Evolutionary conservation across 2,797 vertebrate species (phyloP).

Genomic region (Falco peregrinus): DNA sequence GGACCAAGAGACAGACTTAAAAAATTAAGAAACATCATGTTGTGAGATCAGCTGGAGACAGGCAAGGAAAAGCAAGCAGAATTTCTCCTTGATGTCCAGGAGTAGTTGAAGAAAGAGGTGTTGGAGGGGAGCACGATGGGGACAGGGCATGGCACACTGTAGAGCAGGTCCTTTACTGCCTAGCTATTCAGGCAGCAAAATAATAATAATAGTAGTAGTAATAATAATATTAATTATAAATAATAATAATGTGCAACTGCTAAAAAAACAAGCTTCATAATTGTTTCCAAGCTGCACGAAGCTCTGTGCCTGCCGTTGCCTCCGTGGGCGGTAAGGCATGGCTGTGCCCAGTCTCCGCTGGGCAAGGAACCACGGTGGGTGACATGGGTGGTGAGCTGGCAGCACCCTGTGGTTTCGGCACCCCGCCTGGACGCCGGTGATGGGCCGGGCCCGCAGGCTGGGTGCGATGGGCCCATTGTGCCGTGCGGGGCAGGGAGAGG

Average conservation of each 20-base stretch:
- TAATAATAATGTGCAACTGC: background rate
- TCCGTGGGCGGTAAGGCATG: rapidly evolving
- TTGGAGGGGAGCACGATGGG: rapidly evolving
- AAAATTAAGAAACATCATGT: background rate
- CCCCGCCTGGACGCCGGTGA: background rate
- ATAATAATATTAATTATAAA: no score
- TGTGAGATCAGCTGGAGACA: background rate
- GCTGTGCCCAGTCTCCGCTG: background rate
- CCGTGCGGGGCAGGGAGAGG: background rate
- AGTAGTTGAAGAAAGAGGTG: no score
- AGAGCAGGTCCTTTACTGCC: background rate
- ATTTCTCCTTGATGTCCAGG: background rate
- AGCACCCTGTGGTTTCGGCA: background rate
- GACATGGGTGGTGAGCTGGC: background rate
- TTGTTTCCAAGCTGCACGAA: background rate
- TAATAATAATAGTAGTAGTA: background rate
- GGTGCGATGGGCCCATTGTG: background rate
- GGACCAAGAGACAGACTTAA: background rate
- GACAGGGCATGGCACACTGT: rapidly evolving
- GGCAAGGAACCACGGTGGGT: background rate
- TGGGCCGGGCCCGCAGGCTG: background rate
- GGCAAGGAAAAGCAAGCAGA: background rate
- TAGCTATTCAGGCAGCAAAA: background rate
- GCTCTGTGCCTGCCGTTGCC: background rate
- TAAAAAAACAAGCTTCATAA: background rate